Conservation (phyloP, 2,113 vertebrate genomes). For the Dunckerocampus dactyliophorus region DNA sequence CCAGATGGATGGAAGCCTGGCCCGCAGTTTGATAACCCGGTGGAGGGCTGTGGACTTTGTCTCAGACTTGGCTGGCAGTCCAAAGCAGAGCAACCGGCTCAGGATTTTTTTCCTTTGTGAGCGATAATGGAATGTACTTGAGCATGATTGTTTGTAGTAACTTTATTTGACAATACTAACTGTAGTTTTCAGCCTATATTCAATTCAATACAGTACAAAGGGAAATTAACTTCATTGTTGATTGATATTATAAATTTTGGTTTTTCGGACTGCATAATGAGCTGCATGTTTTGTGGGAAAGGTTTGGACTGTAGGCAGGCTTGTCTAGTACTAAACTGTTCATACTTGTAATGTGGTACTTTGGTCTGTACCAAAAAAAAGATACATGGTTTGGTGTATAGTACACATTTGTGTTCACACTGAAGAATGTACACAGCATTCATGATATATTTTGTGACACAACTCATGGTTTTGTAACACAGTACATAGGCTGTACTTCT, state of each 20-base stretch:
- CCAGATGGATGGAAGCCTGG: constrained; percentile 76
- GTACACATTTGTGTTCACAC: too few species aligned
- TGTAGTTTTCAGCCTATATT: too few species aligned
- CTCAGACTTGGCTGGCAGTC: constrained; percentile 63
- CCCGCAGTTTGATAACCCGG: constrained; percentile 72
- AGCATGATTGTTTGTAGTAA: constrained; percentile 31
- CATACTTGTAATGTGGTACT: background rate
- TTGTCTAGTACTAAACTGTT: too few species aligned
- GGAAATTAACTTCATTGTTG: background rate
- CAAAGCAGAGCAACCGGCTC: constrained; percentile 53
- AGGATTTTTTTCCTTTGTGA: constrained; percentile 29
- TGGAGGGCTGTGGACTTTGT: constrained; percentile 66
- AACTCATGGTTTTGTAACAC: too few species aligned
- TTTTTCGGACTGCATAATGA: too few species aligned
- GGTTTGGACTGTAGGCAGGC: background rate
- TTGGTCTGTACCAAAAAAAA: background rate
- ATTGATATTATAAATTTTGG: background rate
- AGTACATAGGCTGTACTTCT: too few species aligned
- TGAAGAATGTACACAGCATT: too few species aligned
- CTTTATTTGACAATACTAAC: too few species aligned
- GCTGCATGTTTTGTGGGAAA: background rate
- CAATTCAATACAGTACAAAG: background rate
- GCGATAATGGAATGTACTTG: constrained; percentile 7
- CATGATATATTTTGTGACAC: too few species aligned
- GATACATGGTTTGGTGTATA: too few species aligned